Base-by-base conservation (phyloP, 2,113 vertebrate species). In the Phrynosoma blainvillii region DNA sequence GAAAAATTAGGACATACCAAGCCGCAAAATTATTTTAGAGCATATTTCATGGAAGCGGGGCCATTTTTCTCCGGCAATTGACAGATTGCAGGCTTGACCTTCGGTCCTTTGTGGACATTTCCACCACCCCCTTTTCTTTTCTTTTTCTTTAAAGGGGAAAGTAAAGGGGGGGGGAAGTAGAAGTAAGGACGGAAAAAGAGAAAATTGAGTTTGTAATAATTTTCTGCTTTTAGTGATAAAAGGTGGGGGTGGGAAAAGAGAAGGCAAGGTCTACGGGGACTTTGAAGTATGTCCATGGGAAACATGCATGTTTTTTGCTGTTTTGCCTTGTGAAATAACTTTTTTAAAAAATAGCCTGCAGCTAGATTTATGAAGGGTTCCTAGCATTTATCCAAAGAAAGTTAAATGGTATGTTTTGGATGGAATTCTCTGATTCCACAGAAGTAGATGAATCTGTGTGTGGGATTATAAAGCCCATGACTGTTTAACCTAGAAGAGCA, bases 1-100 rank as follows among this genome's bases (percentile, higher is more conserved):
- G 96, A 25, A 96, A 32, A 97, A 97, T 96, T 95, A 97, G 97
- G 97, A 97, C 97, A 97, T 97, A 96, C 95, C 95, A 95, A 96
- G 96, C 96, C 90, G 65, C 96, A 97, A 94, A 97, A 97, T 97
- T 97, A 97, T 97, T 97, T 97, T 96, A 97, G 97, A 96, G 97
- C 97, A 98, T 99, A 98, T 99, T 99, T 99, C 96, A 98, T 97
- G 97, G 97, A 97, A 97, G 97, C 94, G 89, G 93, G 96, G 96
- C 97, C 97, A 97, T 98, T 97, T 97, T 97, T 98, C 97, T 98
- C 96, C 96, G 97, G 97, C 97, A 96, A 95, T 98, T 98, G 97
- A 98, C 97, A 97, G 97, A 97, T 97, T 97, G 97, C 91, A 97
- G 97, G 96, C 96, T 70, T 97, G 97, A 94, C 97, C 97, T 98